A percentile compares a stretch with the other conserved stretches of the same genome.
Conservation (phyloP, 2,113 vertebrate genomes). For the Physeter macrocephalus region DNA sequence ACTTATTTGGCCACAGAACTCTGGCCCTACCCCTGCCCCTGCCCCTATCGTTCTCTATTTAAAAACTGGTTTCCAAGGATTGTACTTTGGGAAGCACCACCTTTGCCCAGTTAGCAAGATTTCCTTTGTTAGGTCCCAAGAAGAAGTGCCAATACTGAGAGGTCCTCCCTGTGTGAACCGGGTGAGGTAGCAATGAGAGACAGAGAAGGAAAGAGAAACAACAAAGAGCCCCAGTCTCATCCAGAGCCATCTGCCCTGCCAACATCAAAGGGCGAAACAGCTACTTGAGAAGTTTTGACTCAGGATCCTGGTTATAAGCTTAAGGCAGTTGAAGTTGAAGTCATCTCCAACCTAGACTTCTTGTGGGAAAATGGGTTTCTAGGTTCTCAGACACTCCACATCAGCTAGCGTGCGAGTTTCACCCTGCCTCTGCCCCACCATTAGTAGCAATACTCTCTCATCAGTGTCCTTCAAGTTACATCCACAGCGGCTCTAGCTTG, state of each 20-base stretch:
- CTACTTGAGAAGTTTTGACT: not conserved
- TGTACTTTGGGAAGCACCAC: not conserved
- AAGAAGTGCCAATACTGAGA: not conserved
- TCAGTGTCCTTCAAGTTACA: not conserved
- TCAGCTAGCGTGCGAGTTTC: too few relatives aligned
- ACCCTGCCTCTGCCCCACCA: not conserved
- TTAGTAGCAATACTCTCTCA: accelerated
- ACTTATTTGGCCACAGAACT: not conserved
- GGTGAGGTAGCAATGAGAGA: not conserved
- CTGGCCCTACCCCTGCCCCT: not conserved
- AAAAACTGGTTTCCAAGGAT: not conserved
- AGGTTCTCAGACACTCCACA: too few relatives aligned
- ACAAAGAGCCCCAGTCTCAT: not conserved
- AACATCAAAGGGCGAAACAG: not conserved
- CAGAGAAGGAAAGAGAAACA: not conserved
- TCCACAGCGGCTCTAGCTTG: not conserved
- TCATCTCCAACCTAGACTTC: not conserved
- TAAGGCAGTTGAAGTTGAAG: not conserved
- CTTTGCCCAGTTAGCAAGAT: not conserved
- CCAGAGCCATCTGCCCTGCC: not conserved
- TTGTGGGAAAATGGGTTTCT: not conserved
- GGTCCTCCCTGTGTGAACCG: not conserved
- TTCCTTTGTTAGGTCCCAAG: not conserved
- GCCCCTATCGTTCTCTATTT: not conserved
- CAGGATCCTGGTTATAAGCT: not conserved